Evolutionary conservation across 2,888 invertebrate genomes (phyloP), one percentile per base, ranked within the genome.

Genomic region (Rhagonycha fulva): DNA sequence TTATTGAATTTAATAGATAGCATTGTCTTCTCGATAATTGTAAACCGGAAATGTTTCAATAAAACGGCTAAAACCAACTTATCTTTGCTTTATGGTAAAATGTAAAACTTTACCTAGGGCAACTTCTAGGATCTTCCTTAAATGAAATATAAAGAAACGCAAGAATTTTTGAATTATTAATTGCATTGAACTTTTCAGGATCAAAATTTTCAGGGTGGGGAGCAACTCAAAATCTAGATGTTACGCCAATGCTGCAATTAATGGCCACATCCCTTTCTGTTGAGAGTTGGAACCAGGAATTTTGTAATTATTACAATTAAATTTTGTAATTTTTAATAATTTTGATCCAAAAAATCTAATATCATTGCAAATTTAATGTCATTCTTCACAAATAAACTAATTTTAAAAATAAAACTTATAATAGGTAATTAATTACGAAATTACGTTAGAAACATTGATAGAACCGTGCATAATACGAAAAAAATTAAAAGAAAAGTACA

Each of bases 181-280:
- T 32, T n/a, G 1, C 32, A 2, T 32, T 32, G 12, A 92, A 93
- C 78, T 92, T 87, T 23, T 92, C 91, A 0, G 93, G 93, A 70
- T 90, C 89, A 78, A 93, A 93, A 28, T 88, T 88, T 1, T 91
- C 88, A 0, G 93, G 93, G 10, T 93, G 4, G 4, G 32, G 12
- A 32, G 12, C 12, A 32, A 32, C 5, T 32, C 32, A n/a, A 12
- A 5, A 77, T 84, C 84, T 63, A 80, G 79, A 12, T 84, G 84
- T n/a, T 84, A 77, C 9, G 82, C 84, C 71, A 82, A 77, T 70
- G 81, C 81, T 1, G 82, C 75, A 60, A 85, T 79, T 63, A 81
- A 24, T 3, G 83, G 80, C 9, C 80, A 76, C 0, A 79, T 80
- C 0, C 79, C 80, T 71, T 83, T 82, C 74, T 83, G 70, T 77